Evolutionary conservation across 2,797 vertebrate species (phyloP), one percentile per base, ranked within the genome.

Genomic region (Gila robusta): DNA sequence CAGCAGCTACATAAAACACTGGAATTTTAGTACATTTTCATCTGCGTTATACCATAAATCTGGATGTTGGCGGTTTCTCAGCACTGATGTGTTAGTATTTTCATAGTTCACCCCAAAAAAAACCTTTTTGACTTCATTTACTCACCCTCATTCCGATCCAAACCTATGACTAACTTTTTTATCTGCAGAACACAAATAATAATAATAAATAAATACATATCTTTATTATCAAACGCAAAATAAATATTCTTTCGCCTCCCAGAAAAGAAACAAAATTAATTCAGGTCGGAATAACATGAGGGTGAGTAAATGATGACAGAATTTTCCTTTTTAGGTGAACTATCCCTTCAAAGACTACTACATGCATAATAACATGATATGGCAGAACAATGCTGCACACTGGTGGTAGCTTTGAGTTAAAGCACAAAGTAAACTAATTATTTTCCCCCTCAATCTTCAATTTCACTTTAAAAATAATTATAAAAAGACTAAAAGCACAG

Each of bases 361-460:
- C 41, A 77, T 62, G 41, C 16, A 2, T n/a, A 41, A 6, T 37
- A 41, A 44, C 54, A 44, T 23, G 4, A 44, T 78, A 2, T 70
- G 4, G 49, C 17, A 37, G 73, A 39, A 62, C 86, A 59, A 73
- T 82, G 80, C 76, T 91, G 62, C 89, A 62, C 86, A 64, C 92
- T 92, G 54, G 72, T 91, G 93, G 89, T 21, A 0, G 47, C 10
- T 32, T 10, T 0, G 32, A 26, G 76, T 49, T 78, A 79, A 39
- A 71, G 56, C 77, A 26, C 17, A 62, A 47, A 66, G 52, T 49
- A 56, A 66, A 39, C 16, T 2, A 41, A 41, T 41, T 0, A 32
- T 66, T 32, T 41, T 41, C 2, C 14, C 7, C 0, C 9, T 72
- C 47, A 26, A 10, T 62, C n/a, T 17, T 79, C 41, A 44, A 28